These are phyloP conservation scores for Pseudococcus viburni DNA, from an alignment of 2,888 invertebrate species.

Conservation along the genomic window DNA sequence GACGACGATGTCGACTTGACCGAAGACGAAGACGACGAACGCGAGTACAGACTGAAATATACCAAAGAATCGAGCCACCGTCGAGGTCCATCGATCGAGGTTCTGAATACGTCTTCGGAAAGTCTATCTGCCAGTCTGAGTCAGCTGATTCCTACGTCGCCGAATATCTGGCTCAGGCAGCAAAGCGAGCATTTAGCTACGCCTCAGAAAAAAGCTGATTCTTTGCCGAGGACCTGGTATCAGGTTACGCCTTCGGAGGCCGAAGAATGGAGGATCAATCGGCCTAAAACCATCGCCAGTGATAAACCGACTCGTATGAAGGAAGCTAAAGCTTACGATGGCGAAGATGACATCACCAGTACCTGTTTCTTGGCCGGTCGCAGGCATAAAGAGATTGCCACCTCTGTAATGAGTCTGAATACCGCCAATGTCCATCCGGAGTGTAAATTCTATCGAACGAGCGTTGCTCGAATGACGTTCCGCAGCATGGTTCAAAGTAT, in stretches of 20 bases:
- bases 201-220: conserved; percentile 82
- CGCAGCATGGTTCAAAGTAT: conserved; percentile 70
- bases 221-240: conserved; percentile 81
- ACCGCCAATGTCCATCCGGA: conserved; percentile 77
- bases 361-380: neutral
- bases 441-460: conserved; percentile 63
- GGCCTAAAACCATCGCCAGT: conserved; percentile 81
- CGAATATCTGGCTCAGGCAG: conserved; percentile 81
- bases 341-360: conserved; percentile 70
- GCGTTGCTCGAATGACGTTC: conserved; percentile 69
- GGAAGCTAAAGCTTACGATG: conserved; percentile 71
- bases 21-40: conserved; percentile 68
- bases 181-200: conserved; percentile 79
- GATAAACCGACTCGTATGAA: conserved; percentile 81
- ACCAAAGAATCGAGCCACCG: conserved; percentile 60
- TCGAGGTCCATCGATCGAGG: conserved; percentile 69
- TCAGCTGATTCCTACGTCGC: conserved; percentile 75
- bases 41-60: conserved; percentile 68
- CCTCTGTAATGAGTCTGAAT: conserved; percentile 70
- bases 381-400: conserved; percentile 66
- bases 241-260: conserved; percentile 74
- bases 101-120: conserved; percentile 56
- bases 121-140: conserved; percentile 55
- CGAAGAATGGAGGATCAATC: conserved; percentile 71
- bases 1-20: neutral